A percentile compares a stretch with the other conserved stretches of the same genome.
These are phyloP conservation scores for Adelphocoris suturalis DNA, from an alignment of 2,888 invertebrate genomes.

Conservation along the genomic window DNA sequence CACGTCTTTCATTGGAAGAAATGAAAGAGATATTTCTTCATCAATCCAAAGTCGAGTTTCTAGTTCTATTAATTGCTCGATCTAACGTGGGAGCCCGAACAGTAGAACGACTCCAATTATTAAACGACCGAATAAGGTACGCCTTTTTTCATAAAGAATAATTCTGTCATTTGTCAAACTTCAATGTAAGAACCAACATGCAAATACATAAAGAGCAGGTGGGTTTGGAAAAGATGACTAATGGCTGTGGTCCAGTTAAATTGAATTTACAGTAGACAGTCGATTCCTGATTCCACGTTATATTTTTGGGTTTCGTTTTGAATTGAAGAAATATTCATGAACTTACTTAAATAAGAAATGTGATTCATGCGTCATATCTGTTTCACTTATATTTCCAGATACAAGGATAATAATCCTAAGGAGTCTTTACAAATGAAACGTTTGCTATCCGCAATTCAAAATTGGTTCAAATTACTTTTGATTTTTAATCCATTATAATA, in stretches of 20 bases:
- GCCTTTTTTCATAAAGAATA: not conserved
- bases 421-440: no score
- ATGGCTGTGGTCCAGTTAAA: not conserved
- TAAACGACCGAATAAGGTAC: conserved; percentile 6
- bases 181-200: conserved; percentile 22
- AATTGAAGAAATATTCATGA: not conserved
- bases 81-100: not conserved
- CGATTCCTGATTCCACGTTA: not conserved
- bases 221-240: not conserved
- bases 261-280: not conserved
- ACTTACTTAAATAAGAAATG: no score
- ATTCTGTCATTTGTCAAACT: conserved; percentile 2
- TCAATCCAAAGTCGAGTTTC: not conserved
- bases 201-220: not conserved
- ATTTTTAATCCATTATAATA: no score
- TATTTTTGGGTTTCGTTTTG: not conserved
- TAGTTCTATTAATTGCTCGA: conserved; percentile 21
- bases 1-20: not conserved
- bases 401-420: no score
- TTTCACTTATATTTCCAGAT: no score
- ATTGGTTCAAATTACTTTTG: no score
- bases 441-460: no score
- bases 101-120: not conserved
- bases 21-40: conserved; percentile 20
- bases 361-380: no score